Evolutionary conservation across 2,113 vertebrate species (phyloP).

Genomic region (Pterophyllum scalare): DNA sequence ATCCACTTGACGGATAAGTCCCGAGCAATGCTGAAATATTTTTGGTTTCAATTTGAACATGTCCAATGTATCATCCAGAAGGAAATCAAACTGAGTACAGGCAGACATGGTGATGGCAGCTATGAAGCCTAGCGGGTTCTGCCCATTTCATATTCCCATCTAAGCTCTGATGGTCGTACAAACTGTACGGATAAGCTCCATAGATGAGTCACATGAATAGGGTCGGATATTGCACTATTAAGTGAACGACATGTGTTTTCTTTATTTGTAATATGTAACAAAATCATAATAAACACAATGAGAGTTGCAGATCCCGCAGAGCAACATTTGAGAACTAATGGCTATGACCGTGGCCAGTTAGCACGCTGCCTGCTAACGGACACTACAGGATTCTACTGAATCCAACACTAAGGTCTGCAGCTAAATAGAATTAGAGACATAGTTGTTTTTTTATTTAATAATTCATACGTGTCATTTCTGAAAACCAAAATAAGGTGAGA

Average conservation of each 20-base stretch:
- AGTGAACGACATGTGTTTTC: background rate
- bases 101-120: constrained; percentile 35
- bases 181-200: constrained; percentile 22
- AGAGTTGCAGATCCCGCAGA: background rate
- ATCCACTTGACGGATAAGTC: constrained; percentile 57
- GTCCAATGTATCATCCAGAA: constrained; percentile 61
- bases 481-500: background rate
- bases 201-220: background rate
- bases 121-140: constrained; percentile 26
- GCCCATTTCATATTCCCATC: constrained; percentile 33
- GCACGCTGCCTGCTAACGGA: background rate
- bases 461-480: background rate
- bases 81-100: constrained; percentile 56
- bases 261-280: background rate
- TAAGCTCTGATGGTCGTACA: constrained; percentile 22
- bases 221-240: background rate
- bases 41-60: constrained; percentile 61
- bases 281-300: background rate
- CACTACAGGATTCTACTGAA: background rate
- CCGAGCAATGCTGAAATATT: constrained; percentile 45
- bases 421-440: background rate
- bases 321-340: background rate
- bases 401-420: background rate
- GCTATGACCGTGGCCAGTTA: background rate
- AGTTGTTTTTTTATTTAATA: background rate